Percentiles rank a stretch among this genome's conserved stretches.
phyloP scores from a whole-genome alignment of 1,140 invertebrate genomes.

The Delia radicum region DNA sequence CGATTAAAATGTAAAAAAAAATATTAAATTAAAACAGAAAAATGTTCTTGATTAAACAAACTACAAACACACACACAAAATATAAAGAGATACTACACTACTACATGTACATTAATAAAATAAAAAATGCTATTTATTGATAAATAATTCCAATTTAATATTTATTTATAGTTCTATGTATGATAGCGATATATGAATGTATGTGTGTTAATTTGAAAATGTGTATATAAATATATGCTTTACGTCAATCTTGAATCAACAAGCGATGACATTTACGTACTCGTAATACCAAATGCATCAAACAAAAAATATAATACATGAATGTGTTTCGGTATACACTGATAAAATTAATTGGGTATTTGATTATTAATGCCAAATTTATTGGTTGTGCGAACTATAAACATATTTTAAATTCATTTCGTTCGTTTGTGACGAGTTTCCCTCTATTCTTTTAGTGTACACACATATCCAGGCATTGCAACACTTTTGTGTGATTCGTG shows the following conservation, averaged over 20 bases:
- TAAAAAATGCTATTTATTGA: background rate
- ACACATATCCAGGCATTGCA: background rate
- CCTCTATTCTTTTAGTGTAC: no score
- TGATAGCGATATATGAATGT: background rate
- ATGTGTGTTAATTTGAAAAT: background rate
- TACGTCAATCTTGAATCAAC: conserved; percentile 26
- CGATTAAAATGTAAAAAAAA: background rate
- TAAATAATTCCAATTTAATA: background rate
- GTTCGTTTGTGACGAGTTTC: background rate
- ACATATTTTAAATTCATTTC: no score
- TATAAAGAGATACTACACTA: background rate
- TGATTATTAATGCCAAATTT: no score
- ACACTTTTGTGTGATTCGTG: conserved; percentile 1
- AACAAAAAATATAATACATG: background rate
- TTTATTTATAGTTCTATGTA: background rate
- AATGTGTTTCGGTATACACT: no score
- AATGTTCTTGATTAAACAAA: no score
- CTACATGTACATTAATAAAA: background rate
- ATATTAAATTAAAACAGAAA: background rate
- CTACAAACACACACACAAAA: background rate
- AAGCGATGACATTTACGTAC: background rate
- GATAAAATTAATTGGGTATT: no score
- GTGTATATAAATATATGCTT: background rate
- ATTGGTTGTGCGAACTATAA: no score
- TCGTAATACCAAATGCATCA: background rate